Base-by-base conservation (phyloP, 2,797 vertebrate species). In the Tenualosa thibaudeaui region DNA sequence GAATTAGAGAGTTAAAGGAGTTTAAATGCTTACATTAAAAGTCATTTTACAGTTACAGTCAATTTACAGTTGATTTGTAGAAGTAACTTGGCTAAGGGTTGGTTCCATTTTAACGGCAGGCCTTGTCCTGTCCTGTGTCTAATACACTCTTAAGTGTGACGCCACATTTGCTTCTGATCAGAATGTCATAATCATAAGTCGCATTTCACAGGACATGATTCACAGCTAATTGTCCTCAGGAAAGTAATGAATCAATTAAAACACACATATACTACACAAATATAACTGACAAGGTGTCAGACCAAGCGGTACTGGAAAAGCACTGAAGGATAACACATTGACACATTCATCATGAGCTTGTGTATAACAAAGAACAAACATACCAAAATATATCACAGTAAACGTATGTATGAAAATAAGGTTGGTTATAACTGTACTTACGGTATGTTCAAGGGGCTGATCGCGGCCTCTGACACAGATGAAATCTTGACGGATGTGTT, bases 401-500 rank as follows among this genome's bases (percentile, higher is more conserved):
- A 22, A 78, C 37, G 46, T 46, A 46, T 22, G 71, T 78, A 46
- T 46, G 71, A 37, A 17, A 2, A 71, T 78, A 19, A 8, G 7
- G 7, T 22, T 78, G 71, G 58, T 46, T 22, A 17, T 78, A 43
- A 78, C 5, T 46, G 5, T 43, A 78, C 71, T 78, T 46, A 78
- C 71, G 17, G 54, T 56, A 2, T 56, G 54, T 19, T 78, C 6
- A 40, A 78, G 71, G 71, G 40, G 40, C 71, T 46, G 19, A 40
- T 46, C 17, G 37, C 71, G 17, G 71, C 40, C 71, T 78, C 37
- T 46, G 71, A 46, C 86, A 87, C n/a, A 51, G 78, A 88, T 75
- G 13, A 84, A 65, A 88, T 91, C 84, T 83, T 1, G 85, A 88
- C 82, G 89, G 90, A 92, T 91, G 89, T 92, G 91, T 43, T 85